phyloP scores from a whole-genome alignment of 2,888 invertebrate species.

The Marronus borbonicus region DNA sequence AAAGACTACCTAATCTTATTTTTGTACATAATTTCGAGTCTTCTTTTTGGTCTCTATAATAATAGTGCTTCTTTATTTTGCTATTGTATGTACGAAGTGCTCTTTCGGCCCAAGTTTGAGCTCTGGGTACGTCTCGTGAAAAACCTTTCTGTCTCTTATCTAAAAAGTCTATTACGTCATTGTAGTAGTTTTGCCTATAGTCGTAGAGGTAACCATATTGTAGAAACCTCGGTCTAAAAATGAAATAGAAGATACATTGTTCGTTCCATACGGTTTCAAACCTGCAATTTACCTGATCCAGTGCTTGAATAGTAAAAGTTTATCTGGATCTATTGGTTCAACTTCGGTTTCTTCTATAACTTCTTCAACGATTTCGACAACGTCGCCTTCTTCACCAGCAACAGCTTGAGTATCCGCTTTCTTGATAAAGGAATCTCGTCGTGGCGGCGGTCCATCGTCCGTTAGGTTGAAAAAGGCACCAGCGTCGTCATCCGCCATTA shows the following conservation, averaged over 20 bases:
- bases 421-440: conserved; percentile 17
- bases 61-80: conserved; percentile 66
- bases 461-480: conserved; percentile 62
- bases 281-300: conserved; percentile 80
- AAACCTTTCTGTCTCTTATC: conserved; percentile 82
- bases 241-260: neutral
- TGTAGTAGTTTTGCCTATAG: conserved; percentile 89
- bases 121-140: conserved; percentile 79
- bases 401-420: conserved; percentile 59
- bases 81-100: conserved; percentile 79
- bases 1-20: conserved; percentile 78
- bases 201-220: conserved; percentile 88
- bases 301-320: conserved; percentile 83
- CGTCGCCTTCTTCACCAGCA: conserved; percentile 60
- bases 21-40: conserved; percentile 73
- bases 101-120: conserved; percentile 91
- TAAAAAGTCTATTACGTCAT: conserved; percentile 88
- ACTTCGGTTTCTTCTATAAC: conserved; percentile 57
- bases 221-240: conserved; percentile 81
- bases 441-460: conserved; percentile 58
- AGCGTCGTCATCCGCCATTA: conserved; percentile 59
- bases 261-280: neutral
- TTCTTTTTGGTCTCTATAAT: conserved; percentile 60
- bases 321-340: conserved; percentile 75
- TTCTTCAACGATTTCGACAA: conserved; percentile 63